Percentiles rank a stretch among this genome's conserved stretches.
Evolutionary conservation across 2,888 invertebrate genomes (phyloP).

Genomic region (Branchellion lobata): DNA sequence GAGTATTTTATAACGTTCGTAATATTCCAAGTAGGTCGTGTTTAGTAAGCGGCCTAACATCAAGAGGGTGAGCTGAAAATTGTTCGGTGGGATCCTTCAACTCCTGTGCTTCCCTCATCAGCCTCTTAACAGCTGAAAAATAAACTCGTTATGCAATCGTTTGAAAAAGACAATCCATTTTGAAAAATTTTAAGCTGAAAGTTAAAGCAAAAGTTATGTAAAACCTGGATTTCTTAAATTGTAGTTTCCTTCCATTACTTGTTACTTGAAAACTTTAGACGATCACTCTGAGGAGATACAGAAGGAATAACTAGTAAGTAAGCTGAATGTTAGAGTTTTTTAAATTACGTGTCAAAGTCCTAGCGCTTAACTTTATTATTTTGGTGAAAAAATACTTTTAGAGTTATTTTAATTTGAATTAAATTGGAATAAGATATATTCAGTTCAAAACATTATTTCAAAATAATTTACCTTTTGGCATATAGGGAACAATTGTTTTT

Average conservation of each 20-base stretch:
- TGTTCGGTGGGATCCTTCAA: conserved; percentile 82
- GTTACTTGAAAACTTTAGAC: neutral
- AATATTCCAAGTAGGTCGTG: neutral
- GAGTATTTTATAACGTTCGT: neutral
- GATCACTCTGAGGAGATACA: no score
- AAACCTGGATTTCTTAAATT: conserved; percentile 41
- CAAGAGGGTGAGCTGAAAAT: conserved; percentile 83
- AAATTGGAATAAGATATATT: no score
- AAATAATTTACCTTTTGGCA: no score
- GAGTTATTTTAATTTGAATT: no score
- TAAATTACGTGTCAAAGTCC: neutral
- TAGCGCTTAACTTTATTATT: neutral
- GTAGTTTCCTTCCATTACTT: conserved; percentile 39
- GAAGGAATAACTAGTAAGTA: neutral
- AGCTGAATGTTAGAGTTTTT: neutral
- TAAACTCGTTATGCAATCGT: neutral
- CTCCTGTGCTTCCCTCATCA: conserved; percentile 87
- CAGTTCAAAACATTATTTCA: no score
- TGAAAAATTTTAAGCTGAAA: conserved; percentile 12
- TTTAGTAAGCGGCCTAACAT: conserved; percentile 58
- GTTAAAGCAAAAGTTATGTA: neutral
- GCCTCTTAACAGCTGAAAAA: conserved; percentile 78
- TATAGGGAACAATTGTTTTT: neutral
- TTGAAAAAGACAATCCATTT: neutral
- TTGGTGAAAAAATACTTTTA: no score